Conservation (phyloP, 1,140 invertebrate species). For the Microplitis demolitor region DNA sequence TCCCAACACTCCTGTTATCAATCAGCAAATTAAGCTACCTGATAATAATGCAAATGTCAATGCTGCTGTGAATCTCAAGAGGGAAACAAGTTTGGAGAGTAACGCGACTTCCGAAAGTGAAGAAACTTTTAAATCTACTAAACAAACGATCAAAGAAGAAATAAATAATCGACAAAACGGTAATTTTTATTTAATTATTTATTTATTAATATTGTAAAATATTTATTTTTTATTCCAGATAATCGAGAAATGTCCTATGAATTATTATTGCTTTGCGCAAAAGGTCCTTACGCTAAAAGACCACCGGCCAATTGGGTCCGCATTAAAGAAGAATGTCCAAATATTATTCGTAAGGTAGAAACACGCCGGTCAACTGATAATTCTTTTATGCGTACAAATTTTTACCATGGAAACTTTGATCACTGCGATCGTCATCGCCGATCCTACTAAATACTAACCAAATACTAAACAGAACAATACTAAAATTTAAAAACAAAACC, state of each 20-base stretch:
- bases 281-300: constrained; percentile 62
- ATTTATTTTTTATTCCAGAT: constrained; percentile 39
- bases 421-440: not conserved
- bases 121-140: constrained; percentile 46
- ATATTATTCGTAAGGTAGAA: constrained; percentile 62
- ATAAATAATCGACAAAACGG: constrained; percentile 37
- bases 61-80: constrained; percentile 38
- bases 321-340: constrained; percentile 62
- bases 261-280: constrained; percentile 62
- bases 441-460: not conserved
- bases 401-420: constrained; percentile 34
- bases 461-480: not conserved
- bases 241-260: constrained; percentile 61
- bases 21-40: constrained; percentile 26
- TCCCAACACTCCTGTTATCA: constrained; percentile 38
- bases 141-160: constrained; percentile 30
- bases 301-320: constrained; percentile 62
- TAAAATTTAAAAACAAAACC: not conserved
- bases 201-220: not conserved
- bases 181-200: constrained; percentile 25
- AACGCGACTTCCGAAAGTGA: constrained; percentile 49
- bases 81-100: constrained; percentile 51
- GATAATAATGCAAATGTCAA: constrained; percentile 29
- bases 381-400: constrained; percentile 34
- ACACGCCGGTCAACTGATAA: constrained; percentile 38